phyloP scores from a whole-genome alignment of 1,140 invertebrate species.

The Pachypsylla venusta region DNA sequence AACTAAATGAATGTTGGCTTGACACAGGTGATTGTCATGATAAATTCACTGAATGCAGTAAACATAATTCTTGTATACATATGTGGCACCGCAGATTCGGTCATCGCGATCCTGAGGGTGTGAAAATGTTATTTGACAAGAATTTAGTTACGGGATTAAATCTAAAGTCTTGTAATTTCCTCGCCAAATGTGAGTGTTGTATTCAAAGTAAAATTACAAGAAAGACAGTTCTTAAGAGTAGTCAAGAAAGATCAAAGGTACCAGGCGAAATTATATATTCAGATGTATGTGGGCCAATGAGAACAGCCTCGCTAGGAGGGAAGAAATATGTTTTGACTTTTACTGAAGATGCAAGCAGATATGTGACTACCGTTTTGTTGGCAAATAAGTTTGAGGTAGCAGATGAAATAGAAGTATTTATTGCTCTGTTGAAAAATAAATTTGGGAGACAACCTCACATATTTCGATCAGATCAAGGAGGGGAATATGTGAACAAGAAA shows the following conservation, averaged over 20 bases:
- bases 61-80: slow-evolving; percentile 17
- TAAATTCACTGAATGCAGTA: no score
- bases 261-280: no score
- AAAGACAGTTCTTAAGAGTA: not conserved
- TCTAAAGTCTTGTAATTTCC: slow-evolving; percentile 12
- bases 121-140: slow-evolving; percentile 16
- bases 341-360: not conserved
- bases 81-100: slow-evolving; percentile 22
- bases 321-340: not conserved
- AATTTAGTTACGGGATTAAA: slow-evolving; percentile 16
- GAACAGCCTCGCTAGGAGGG: not conserved
- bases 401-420: not conserved
- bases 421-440: not conserved
- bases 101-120: slow-evolving; percentile 19
- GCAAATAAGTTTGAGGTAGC: not conserved
- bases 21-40: no score
- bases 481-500: no score
- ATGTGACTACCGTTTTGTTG: not conserved
- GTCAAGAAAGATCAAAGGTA: not conserved
- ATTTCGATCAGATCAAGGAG: slow-evolving; percentile 12
- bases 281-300: not conserved
- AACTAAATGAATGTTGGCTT: no score
- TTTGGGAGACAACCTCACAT: slow-evolving; percentile 20
- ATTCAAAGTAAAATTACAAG: not conserved
- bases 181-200: not conserved